Conservation (phyloP, 30 jellyfish, hydroid and myxozoan genomes). For the Chrysaora quinquecirrha region DNA sequence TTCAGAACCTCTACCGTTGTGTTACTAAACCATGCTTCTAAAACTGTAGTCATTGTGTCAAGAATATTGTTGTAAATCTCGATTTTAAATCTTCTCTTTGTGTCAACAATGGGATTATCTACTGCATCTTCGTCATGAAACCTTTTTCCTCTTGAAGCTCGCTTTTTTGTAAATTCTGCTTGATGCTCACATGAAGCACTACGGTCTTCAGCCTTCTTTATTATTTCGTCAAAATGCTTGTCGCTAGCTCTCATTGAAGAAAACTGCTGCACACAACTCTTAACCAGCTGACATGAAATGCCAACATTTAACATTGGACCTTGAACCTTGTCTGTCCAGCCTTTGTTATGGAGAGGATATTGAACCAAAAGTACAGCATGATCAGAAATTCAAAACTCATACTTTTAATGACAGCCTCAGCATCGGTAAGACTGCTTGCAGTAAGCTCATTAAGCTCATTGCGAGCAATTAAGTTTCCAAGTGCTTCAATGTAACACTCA, state of each 20-base stretch:
- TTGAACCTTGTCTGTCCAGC: conserved; percentile 74
- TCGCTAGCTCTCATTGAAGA: conserved; percentile 19
- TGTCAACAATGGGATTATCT: conserved; percentile 43
- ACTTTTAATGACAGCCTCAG: conserved; percentile 13
- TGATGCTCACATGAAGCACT: conserved; percentile 3
- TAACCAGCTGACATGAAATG: conserved; percentile 22
- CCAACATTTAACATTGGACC: conserved; percentile 55
- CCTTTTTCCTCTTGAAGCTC: conserved; percentile 28
- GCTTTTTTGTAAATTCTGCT: conserved; percentile 14
- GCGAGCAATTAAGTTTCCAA: conserved; percentile 18
- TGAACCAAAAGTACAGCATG: conserved; percentile 56
- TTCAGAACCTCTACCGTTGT: conserved; percentile 39
- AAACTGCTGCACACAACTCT: conserved; percentile 16
- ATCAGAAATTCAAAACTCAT: conserved; percentile 33
- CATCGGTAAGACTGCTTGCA: conserved; percentile 46
- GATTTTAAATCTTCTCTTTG: conserved; percentile 34
- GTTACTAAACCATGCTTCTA: conserved; percentile 42
- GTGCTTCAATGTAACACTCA: conserved; percentile 30
- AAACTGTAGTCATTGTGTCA: conserved; percentile 24
- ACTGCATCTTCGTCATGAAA: conserved; percentile 43
- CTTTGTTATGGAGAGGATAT: conserved; percentile 47
- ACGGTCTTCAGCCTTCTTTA: neutral
- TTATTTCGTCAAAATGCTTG: conserved; percentile 15
- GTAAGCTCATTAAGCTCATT: conserved; percentile 46
- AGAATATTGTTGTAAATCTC: conserved; percentile 36